These are phyloP conservation scores for Morone chrysops DNA, from an alignment of 2,113 vertebrate genomes.

Conservation along the genomic window DNA sequence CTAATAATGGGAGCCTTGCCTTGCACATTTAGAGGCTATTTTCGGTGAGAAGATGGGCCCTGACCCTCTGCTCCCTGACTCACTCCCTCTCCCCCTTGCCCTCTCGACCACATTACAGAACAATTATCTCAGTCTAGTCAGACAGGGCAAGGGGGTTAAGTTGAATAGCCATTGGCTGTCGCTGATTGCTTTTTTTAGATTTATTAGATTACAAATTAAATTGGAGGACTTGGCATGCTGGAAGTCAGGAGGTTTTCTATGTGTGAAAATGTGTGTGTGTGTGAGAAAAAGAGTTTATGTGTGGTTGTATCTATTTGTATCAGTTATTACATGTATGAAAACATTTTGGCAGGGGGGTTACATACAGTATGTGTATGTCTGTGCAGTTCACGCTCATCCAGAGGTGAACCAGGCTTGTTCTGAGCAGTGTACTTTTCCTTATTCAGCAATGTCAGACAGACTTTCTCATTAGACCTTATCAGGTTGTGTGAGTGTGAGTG, in stretches of 20 bases:
- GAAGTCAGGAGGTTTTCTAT: constrained; percentile 26
- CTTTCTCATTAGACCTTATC: constrained; percentile 42
- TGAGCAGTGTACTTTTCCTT: neutral
- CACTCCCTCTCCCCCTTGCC: constrained; percentile 50
- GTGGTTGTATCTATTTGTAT: neutral
- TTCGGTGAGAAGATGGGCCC: constrained; percentile 68
- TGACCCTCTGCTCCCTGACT: constrained; percentile 59
- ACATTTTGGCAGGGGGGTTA: neutral
- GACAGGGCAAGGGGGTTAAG: constrained; percentile 63
- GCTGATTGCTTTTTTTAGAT: constrained; percentile 72
- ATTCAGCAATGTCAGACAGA: constrained; percentile 29
- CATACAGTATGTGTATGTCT: neutral
- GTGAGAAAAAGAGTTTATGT: neutral
- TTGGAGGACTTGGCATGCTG: constrained; percentile 46
- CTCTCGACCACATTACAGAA: constrained; percentile 73
- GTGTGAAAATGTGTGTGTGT: constrained; percentile 15
- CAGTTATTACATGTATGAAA: neutral
- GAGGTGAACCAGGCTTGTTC: constrained; percentile 11
- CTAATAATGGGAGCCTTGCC: constrained; percentile 76
- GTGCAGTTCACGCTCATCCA: neutral
- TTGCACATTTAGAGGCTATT: constrained; percentile 78
- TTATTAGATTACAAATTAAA: constrained; percentile 78
- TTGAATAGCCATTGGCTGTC: constrained; percentile 66
- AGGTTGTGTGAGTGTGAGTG: neutral
- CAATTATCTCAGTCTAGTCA: constrained; percentile 76